phyloP scores from a whole-genome alignment of 2,113 vertebrate genomes.

The Sitta europaea region DNA sequence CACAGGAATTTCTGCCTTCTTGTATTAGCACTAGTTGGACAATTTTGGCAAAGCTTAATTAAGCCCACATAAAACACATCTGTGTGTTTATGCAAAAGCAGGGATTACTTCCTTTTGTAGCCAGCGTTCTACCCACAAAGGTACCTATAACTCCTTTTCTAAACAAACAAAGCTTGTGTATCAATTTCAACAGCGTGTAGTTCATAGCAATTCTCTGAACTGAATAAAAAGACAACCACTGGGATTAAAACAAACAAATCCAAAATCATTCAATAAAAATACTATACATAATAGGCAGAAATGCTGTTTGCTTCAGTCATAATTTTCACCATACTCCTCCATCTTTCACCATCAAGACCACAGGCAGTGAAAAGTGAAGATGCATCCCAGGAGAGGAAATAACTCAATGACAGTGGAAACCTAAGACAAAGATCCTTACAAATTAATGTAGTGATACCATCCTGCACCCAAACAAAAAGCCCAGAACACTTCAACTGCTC shows the following conservation, averaged over 20 bases:
- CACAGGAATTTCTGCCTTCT: not conserved
- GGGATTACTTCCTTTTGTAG: not conserved
- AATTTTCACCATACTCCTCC: not conserved
- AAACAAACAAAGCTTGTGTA: not conserved
- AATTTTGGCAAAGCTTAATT: not conserved
- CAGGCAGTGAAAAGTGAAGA: not conserved
- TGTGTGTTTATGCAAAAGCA: not conserved
- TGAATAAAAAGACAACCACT: not conserved
- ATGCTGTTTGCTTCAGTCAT: not conserved
- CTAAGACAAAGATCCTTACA: not conserved
- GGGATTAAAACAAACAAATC: not conserved
- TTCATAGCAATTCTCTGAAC: not conserved
- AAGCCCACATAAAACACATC: not conserved
- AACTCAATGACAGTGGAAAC: not conserved
- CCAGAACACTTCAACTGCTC: not conserved
- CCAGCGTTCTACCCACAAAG: accelerated
- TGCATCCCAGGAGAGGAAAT: not conserved
- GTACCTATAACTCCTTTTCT: not conserved
- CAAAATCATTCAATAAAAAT: not conserved
- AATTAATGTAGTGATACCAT: not conserved
- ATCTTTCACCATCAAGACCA: not conserved
- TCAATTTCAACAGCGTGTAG: not conserved
- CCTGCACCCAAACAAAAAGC: not conserved
- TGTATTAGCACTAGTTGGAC: not conserved
- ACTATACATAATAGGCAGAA: not conserved